These are phyloP conservation scores for Spermophilus dauricus DNA, from an alignment of 2,113 vertebrate species.

Conservation along the genomic window DNA sequence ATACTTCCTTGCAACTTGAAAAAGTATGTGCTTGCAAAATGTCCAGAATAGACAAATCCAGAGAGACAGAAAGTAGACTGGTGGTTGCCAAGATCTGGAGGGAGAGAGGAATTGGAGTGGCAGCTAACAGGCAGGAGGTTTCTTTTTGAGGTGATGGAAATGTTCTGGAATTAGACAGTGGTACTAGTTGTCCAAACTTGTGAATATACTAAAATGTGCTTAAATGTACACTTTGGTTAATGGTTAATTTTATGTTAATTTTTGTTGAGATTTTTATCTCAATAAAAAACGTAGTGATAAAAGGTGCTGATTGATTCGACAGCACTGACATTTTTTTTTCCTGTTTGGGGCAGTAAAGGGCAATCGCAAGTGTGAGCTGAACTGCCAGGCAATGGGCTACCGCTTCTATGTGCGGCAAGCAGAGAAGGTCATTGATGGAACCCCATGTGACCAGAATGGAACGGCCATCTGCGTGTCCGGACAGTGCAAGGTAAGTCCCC, in stretches of 20 bases:
- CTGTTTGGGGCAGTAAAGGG: slow-evolving; percentile 87
- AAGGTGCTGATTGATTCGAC: background rate
- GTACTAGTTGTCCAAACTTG: background rate
- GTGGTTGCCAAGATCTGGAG: background rate
- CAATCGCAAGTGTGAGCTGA: slow-evolving; percentile 94
- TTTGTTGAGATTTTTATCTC: background rate
- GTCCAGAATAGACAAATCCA: background rate
- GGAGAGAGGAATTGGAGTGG: background rate
- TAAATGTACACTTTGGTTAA: background rate
- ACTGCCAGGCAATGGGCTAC: slow-evolving; percentile 95
- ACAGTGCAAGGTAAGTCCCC: slow-evolving; percentile 93
- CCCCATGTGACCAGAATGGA: slow-evolving; percentile 93
- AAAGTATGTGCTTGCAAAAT: background rate
- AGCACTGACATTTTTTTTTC: background rate
- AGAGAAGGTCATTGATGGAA: slow-evolving; percentile 94
- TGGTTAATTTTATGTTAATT: slow-evolving; percentile 29
- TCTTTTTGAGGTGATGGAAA: background rate
- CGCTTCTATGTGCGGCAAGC: slow-evolving; percentile 96
- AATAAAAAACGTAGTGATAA: background rate
- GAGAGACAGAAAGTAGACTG: background rate
- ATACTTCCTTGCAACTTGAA: background rate
- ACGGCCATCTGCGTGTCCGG: slow-evolving; percentile 94
- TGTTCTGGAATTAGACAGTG: background rate
- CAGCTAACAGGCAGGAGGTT: background rate
- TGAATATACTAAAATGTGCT: background rate